Percentiles rank a stretch among this genome's conserved stretches.
These are phyloP conservation scores for Brachirus orientalis DNA, from an alignment of 2,113 vertebrate genomes.

Conservation along the genomic window DNA sequence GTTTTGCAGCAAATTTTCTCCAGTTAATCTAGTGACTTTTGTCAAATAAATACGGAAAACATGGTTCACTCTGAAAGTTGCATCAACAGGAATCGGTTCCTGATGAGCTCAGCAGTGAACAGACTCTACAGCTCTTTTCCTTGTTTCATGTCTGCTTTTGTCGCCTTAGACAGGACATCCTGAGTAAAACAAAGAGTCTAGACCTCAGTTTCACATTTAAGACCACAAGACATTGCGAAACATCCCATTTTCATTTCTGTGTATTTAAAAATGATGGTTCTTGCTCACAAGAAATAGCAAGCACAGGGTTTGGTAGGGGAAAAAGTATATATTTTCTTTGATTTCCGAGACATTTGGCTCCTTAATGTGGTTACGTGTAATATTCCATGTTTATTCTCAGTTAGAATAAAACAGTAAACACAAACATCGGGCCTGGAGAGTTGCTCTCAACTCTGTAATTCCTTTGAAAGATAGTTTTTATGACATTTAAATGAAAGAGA, in stretches of 20 bases:
- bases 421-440: conserved; percentile 21
- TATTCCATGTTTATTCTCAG: conserved; percentile 38
- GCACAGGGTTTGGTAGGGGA: neutral
- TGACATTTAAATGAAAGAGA: conserved; percentile 58
- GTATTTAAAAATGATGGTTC: conserved; percentile 16
- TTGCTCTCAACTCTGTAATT: conserved; percentile 27
- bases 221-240: conserved; percentile 30
- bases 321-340: conserved; percentile 8
- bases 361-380: conserved; percentile 13
- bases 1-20: conserved; percentile 19
- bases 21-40: neutral
- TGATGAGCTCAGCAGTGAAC: conserved; percentile 32
- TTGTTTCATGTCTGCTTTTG: conserved; percentile 59
- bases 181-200: conserved; percentile 65
- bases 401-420: conserved; percentile 31
- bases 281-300: neutral
- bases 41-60: conserved; percentile 17
- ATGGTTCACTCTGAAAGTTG: conserved; percentile 22
- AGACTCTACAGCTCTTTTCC: conserved; percentile 44
- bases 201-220: conserved; percentile 11
- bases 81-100: conserved; percentile 64
- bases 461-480: conserved; percentile 50
- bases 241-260: neutral
- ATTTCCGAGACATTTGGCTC: conserved; percentile 14
- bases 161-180: conserved; percentile 72